phyloP scores from a whole-genome alignment of 2,113 vertebrate species.

The Pseudorhombus dupliciocellatus region DNA sequence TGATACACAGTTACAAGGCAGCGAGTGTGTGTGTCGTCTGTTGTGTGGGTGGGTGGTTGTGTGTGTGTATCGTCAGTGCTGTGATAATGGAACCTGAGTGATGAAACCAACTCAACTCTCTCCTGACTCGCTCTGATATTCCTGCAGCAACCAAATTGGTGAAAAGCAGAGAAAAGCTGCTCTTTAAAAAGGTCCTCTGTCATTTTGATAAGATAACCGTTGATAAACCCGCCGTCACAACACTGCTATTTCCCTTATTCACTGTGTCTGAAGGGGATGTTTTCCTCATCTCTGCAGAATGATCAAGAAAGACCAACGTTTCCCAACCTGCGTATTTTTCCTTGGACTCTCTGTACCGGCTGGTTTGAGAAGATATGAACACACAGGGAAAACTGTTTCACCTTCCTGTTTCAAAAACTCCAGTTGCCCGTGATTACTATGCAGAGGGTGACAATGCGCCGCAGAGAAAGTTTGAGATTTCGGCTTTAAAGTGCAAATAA shows the following conservation, averaged over 20 bases:
- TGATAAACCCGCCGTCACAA: too few species aligned
- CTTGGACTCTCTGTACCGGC: background rate
- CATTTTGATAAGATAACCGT: background rate
- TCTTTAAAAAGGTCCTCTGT: background rate
- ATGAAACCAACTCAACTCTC: slow-evolving; percentile 25
- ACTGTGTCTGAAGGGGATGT: background rate
- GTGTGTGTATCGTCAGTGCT: slow-evolving; percentile 33
- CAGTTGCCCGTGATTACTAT: background rate
- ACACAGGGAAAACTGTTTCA: background rate
- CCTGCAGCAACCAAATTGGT: slow-evolving; percentile 11
- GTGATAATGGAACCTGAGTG: slow-evolving; percentile 48
- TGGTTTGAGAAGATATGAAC: background rate
- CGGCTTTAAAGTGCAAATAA: slow-evolving; percentile 14
- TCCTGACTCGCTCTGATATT: background rate
- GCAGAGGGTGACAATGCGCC: background rate
- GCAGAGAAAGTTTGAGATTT: slow-evolving; percentile 4
- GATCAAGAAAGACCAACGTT: background rate
- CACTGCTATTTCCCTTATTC: background rate
- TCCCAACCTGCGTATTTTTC: background rate
- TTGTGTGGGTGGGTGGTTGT: slow-evolving; percentile 27
- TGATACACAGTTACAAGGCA: slow-evolving; percentile 8
- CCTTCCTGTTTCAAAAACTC: background rate
- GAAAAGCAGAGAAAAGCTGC: background rate
- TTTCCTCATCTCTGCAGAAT: background rate
- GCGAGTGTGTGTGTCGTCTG: slow-evolving; percentile 6